Conservation (phyloP, 2,797 vertebrate genomes). For the Erpetoichthys calabaricus region DNA sequence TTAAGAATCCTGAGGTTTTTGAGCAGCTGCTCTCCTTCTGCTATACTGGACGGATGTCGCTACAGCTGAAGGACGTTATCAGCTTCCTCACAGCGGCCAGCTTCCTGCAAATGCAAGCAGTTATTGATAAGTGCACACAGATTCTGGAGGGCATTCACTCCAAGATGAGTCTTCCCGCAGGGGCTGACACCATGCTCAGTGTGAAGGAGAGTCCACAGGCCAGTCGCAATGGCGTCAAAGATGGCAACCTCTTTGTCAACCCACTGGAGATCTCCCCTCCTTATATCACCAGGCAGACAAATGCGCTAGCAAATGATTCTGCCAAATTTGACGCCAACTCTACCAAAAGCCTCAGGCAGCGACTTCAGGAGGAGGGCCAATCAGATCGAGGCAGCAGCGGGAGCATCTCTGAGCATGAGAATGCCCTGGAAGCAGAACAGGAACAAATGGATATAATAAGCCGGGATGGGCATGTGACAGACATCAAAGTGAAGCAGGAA, state of each 20-base stretch:
- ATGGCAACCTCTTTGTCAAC: slow-evolving; percentile 79
- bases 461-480: slow-evolving; percentile 76
- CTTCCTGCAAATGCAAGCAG: slow-evolving; percentile 96
- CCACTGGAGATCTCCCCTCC: slow-evolving; percentile 90
- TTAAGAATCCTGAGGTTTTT: slow-evolving; percentile 93
- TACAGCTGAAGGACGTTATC: slow-evolving; percentile 92
- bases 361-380: slow-evolving; percentile 79
- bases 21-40: slow-evolving; percentile 94
- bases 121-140: slow-evolving; percentile 96
- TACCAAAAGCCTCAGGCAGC: slow-evolving; percentile 37
- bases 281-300: slow-evolving; percentile 69
- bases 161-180: slow-evolving; percentile 72
- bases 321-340: slow-evolving; percentile 53
- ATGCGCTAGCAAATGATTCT: slow-evolving; percentile 39
- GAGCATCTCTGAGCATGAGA: slow-evolving; percentile 83
- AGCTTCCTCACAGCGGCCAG: slow-evolving; percentile 95
- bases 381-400: slow-evolving; percentile 90
- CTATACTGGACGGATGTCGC: slow-evolving; percentile 95
- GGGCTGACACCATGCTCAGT: slow-evolving; percentile 57
- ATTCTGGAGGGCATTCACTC: slow-evolving; percentile 95
- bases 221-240: slow-evolving; percentile 73
- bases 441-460: slow-evolving; percentile 80
- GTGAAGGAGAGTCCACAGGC: slow-evolving; percentile 52
- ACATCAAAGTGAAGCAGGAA: slow-evolving; percentile 87
- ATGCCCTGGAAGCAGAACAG: slow-evolving; percentile 75